Evolutionary conservation across 1,140 invertebrate genomes (phyloP).

Genomic region (Aphelinus atriplicis): DNA sequence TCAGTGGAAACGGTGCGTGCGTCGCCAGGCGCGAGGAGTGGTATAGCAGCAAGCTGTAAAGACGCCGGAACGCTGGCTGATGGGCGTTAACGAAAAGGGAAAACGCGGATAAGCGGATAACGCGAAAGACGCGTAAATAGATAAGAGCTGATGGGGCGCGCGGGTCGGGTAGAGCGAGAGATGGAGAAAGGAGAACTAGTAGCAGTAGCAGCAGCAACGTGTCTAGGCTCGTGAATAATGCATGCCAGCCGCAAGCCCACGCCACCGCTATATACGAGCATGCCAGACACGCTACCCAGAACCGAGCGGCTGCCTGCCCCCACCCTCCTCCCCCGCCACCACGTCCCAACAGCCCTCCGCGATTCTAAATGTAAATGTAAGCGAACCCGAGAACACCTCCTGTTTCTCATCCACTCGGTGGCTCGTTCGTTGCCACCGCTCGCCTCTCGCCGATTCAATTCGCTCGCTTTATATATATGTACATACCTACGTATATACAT

Average conservation of each 20-base stretch:
- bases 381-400: not conserved
- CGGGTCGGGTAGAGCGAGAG: not conserved
- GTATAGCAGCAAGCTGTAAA: slow-evolving; percentile 8
- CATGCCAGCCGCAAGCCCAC: slow-evolving; percentile 54
- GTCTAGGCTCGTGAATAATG: slow-evolving; percentile 58
- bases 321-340: not conserved
- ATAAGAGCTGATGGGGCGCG: slow-evolving; percentile 6
- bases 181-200: slow-evolving; percentile 26
- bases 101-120: slow-evolving; percentile 31
- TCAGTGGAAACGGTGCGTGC: not conserved
- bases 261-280: slow-evolving; percentile 50
- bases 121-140: slow-evolving; percentile 27
- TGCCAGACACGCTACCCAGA: slow-evolving; percentile 56
- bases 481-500: not conserved
- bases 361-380: slow-evolving; percentile 35
- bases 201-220: slow-evolving; percentile 30
- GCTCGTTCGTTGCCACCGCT: too few species aligned
- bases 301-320: slow-evolving; percentile 21
- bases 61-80: not conserved
- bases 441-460: not conserved
- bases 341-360: not conserved
- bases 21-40: not conserved
- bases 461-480: not conserved
- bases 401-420: slow-evolving; percentile 11
- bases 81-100: slow-evolving; percentile 8